phyloP scores from a whole-genome alignment of 2,888 invertebrate genomes.

The Sycophila texana region DNA sequence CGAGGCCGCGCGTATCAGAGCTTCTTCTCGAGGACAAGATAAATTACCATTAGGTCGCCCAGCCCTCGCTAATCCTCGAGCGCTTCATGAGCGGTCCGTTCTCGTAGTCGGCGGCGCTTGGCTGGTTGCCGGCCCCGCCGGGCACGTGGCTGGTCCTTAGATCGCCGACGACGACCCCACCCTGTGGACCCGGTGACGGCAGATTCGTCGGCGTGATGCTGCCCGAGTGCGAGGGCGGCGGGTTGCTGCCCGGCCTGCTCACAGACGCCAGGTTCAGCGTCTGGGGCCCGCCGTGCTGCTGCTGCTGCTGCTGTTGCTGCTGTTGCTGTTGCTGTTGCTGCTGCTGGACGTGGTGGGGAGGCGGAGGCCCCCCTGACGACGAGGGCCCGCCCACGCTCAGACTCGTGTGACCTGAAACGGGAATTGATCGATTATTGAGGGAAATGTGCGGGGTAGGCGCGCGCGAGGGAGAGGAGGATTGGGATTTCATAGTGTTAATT shows the following conservation, averaged over 20 bases:
- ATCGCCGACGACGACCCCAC: constrained; percentile 74
- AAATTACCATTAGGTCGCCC: constrained; percentile 87
- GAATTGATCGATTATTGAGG: not conserved
- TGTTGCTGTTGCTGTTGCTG: constrained; percentile 26
- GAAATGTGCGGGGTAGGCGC: not conserved
- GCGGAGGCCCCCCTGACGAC: constrained; percentile 67
- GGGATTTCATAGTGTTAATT: too few relatives aligned
- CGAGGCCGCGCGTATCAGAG: too few relatives aligned
- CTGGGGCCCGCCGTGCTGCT: constrained; percentile 68
- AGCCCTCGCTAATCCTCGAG: constrained; percentile 91
- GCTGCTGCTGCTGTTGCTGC: constrained; percentile 44
- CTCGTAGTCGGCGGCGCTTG: constrained; percentile 80
- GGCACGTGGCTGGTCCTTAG: constrained; percentile 77
- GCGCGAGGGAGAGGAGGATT: not conserved
- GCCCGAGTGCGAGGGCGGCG: constrained; percentile 78
- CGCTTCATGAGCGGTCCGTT: constrained; percentile 85
- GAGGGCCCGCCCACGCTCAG: constrained; percentile 70
- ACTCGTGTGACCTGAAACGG: constrained; percentile 67
- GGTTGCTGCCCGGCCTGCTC: constrained; percentile 72
- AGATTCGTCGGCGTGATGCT: constrained; percentile 90
- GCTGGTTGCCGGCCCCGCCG: constrained; percentile 75
- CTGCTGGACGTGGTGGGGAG: constrained; percentile 66
- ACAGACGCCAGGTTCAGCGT: constrained; percentile 69
- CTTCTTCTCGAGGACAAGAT: too few relatives aligned
- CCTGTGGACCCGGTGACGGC: constrained; percentile 79